Conservation (phyloP, 2,113 vertebrate genomes). For the Hipposideros armiger region DNA sequence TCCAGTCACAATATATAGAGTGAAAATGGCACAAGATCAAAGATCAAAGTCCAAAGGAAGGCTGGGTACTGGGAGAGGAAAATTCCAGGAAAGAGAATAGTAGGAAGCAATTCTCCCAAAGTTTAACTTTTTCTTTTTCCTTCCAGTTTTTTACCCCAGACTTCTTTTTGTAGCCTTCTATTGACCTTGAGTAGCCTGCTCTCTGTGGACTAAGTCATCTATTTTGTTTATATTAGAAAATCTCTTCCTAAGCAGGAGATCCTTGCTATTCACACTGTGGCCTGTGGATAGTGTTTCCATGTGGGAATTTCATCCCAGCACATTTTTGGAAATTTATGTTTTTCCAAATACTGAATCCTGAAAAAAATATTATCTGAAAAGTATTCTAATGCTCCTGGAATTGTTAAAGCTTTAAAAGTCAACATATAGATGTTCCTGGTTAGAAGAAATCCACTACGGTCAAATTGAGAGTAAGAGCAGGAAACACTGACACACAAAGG, state of each 20-base stretch:
- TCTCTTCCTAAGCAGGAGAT: not conserved
- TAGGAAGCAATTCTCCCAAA: not conserved
- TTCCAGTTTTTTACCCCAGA: not conserved
- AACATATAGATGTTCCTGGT: not conserved
- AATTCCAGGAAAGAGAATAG: not conserved
- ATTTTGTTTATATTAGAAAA: not conserved
- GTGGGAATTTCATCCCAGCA: not conserved
- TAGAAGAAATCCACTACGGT: not conserved
- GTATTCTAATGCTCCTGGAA: not conserved
- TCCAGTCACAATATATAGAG: not conserved
- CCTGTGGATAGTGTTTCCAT: not conserved
- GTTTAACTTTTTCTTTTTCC: not conserved
- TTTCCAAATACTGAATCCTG: constrained; percentile 43
- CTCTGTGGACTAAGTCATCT: not conserved
- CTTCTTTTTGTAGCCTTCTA: not conserved
- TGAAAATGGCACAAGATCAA: not conserved
- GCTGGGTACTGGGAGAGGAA: not conserved
- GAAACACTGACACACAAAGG: not conserved
- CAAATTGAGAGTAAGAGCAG: not conserved
- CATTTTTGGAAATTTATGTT: not conserved
- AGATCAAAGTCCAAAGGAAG: not conserved
- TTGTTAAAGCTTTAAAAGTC: constrained; percentile 49
- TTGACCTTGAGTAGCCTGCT: not conserved
- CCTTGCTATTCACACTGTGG: not conserved
- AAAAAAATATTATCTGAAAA: not conserved